Evolutionary conservation across 2,888 invertebrate genomes (phyloP), one percentile per base, ranked within the genome.

Genomic region (Opisthograptis luteolata): DNA sequence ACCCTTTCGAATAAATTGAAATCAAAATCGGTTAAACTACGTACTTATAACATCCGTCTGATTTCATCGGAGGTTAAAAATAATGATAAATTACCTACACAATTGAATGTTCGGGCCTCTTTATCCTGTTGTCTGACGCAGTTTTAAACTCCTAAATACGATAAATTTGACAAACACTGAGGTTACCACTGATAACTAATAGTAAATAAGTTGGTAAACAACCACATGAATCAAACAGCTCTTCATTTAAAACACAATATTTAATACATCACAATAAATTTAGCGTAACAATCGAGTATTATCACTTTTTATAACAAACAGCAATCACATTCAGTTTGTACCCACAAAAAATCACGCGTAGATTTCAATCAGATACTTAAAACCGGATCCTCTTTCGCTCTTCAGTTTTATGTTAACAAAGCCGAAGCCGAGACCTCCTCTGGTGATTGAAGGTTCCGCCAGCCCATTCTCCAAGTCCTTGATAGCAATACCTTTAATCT

Each of bases 401-500:
- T 87, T 89, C 62, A 91, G 45, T 34, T 89, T 87, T 0, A 91
- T 78, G 8, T 82, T 79, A 1, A 77, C 91, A 34, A 70, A 82
- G 13, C 73, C 69, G 48, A 85, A 81, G 0, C 89, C 89, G 0
- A 91, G 60, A 0, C 91, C 91, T 0, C 91, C 91, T 6, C 80
- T 47, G 0, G 55, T 84, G 2, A 91, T 87, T 0, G 88, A 76
- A 0, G 90, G 78, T 37, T 85, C 78, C 0, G 88, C 82, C 1
- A 78, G 34, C 0, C 79, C 81, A 50, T 87, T 84, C 0, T 89
- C 85, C 67, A 85, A 24, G 22, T 90, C 90, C 24, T 79, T 81
- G 6, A 90, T 85, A 1, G 85, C 81, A 0, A 90, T 84, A 0
- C 90, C 90, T 56, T 88, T 89, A 2, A 90, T 88, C 50, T 69